These are phyloP conservation scores for Dicranocentrus wangi DNA, from an alignment of 2,888 invertebrate genomes.

Conservation along the genomic window DNA sequence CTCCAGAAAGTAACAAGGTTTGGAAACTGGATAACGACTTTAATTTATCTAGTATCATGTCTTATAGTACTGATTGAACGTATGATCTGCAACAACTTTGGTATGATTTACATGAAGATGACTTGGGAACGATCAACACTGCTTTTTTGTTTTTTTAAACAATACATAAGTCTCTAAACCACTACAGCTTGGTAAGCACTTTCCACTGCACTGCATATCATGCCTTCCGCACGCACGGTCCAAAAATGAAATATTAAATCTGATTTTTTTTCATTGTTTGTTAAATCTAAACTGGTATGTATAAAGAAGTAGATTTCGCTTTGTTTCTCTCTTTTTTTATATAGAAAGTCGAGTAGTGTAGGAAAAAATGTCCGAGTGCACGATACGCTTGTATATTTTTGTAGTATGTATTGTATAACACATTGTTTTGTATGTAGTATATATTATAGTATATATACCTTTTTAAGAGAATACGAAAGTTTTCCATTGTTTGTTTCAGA, in stretches of 20 bases:
- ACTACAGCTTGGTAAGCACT: conserved; percentile 37
- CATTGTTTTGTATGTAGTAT: conserved; percentile 44
- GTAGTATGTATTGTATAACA: conserved; percentile 45
- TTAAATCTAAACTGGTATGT: not conserved
- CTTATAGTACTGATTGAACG: conserved; percentile 62
- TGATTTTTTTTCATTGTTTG: not conserved
- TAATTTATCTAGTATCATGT: conserved; percentile 42
- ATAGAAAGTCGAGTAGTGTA: conserved; percentile 46
- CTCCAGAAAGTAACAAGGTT: conserved; percentile 56
- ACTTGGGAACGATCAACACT: conserved; percentile 56
- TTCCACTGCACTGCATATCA: conserved; percentile 2
- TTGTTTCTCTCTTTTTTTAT: conserved; percentile 5
- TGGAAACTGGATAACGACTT: conserved; percentile 47
- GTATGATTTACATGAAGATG: conserved; percentile 62
- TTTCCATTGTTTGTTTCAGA: conserved; percentile 35
- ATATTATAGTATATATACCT: conserved; percentile 11
- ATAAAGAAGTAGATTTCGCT: not conserved
- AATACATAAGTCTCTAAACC: conserved; percentile 28
- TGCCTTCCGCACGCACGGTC: not conserved
- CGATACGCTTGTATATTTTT: conserved; percentile 55
- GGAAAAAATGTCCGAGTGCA: conserved; percentile 56
- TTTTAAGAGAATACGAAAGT: conserved; percentile 58
- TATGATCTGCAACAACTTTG: conserved; percentile 64
- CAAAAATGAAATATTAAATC: conserved; percentile 20
- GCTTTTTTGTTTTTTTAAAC: conserved; percentile 30